Percentiles rank a stretch among this genome's conserved stretches.
These are phyloP conservation scores for Coccyzus lansbergi DNA, from an alignment of 2,797 vertebrate genomes.

Conservation along the genomic window DNA sequence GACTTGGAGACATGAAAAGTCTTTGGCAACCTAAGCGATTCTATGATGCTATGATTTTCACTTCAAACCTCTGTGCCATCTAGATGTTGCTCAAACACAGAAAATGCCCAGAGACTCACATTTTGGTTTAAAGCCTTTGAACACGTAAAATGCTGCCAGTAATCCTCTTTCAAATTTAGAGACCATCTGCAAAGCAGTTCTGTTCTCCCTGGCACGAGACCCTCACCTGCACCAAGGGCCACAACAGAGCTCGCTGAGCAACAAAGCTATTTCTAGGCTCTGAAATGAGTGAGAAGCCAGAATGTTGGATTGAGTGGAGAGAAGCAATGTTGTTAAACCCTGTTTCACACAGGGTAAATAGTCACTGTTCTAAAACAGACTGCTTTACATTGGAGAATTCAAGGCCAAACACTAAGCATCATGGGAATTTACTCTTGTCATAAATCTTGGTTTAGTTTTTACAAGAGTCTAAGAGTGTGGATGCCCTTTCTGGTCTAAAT, in stretches of 20 bases:
- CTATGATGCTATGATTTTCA: background rate
- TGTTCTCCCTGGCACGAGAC: background rate
- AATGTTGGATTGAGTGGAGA: slow-evolving; percentile 65
- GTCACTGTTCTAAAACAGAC: slow-evolving; percentile 69
- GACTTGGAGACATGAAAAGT: too few species aligned
- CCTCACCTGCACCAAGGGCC: background rate
- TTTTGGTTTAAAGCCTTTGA: background rate
- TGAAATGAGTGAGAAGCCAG: slow-evolving; percentile 15
- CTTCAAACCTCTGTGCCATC: background rate
- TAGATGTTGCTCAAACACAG: background rate
- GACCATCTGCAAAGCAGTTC: background rate
- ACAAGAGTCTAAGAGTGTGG: slow-evolving; percentile 49
- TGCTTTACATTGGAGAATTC: slow-evolving; percentile 71
- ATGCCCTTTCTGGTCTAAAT: slow-evolving; percentile 69
- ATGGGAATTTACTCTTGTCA: slow-evolving; percentile 66
- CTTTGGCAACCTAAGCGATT: too few species aligned
- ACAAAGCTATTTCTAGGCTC: background rate
- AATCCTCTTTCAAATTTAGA: background rate
- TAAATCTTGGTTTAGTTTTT: slow-evolving; percentile 66
- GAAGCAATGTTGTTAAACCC: slow-evolving; percentile 62
- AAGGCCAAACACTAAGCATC: slow-evolving; percentile 75
- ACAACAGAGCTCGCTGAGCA: background rate
- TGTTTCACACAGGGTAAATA: slow-evolving; percentile 41
- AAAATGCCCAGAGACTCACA: background rate
- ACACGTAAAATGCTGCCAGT: background rate